Base-by-base conservation (phyloP, 2,113 vertebrate genomes). In the Hepsetus odoe region DNA sequence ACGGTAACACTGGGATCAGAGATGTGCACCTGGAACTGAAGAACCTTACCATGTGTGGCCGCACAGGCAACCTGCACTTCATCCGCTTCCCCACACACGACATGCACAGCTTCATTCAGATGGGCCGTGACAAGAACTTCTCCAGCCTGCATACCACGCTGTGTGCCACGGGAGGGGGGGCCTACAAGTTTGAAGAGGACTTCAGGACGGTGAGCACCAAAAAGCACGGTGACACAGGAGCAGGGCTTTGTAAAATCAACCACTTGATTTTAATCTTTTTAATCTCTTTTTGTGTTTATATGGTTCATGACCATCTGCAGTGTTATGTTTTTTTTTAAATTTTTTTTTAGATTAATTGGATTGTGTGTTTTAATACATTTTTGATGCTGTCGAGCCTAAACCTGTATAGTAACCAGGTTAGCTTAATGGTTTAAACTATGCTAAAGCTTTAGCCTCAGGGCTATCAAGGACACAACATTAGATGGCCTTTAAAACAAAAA, bases 81-180 rank as follows among this genome's bases (percentile, higher is more conserved):
- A 96, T 96, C 82, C 95, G 95, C 82, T 96, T 96, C 80, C 95
- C 95, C 55, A 94, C 91, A 33, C 94, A 92, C 46, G 95, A 94
- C 55, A 94, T 96, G 95, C 93, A 95, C 86, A 92, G 86, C 68
- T 96, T 96, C 90, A 95, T 96, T 77, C 95, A 96, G 87, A 96
- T 96, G 95, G 95, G 95, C 9, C 92, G 93, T 1, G 95, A 96
- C 83, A 96, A 96, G 88, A 95, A 96, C 89, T 96, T 96, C 88
- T 96, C 95, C 83, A 96, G 94, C 84, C 92, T 96, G 68, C 95
- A 96, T 80, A 96, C 95, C 8, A 93, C 93, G 0, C 94, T 96
- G 77, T 96, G 95, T 74, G 95, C 95, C 84, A 96, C 95, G 0
- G 95, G 95, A 83, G 95, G 95, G 0, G 95, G 95, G 51, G 95